These are phyloP conservation scores for Plumapathes pennacea DNA, from an alignment of 92 coral and sea anemone genomes.

Conservation along the genomic window DNA sequence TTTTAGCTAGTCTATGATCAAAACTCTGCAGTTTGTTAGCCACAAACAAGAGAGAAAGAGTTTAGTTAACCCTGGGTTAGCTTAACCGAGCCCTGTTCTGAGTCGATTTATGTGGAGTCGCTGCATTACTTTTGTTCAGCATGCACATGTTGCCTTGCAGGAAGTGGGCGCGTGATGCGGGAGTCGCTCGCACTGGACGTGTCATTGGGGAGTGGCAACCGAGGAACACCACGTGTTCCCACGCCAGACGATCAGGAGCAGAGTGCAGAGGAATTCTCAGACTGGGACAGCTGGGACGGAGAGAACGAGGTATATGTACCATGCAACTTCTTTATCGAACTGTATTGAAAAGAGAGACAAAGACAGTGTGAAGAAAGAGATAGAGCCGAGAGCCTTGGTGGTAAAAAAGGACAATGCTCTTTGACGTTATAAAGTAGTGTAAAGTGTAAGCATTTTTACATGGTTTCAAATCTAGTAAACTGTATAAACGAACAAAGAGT, in stretches of 20 bases:
- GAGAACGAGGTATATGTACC: slow-evolving; percentile 70
- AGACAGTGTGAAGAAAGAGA: neutral
- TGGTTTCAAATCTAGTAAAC: no score
- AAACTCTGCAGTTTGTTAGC: no score
- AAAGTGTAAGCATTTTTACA: neutral
- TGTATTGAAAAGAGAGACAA: no score
- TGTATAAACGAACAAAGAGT: no score
- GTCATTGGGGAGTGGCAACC: slow-evolving; percentile 74
- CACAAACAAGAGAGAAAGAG: no score
- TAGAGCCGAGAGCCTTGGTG: neutral
- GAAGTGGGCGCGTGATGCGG: slow-evolving; percentile 73
- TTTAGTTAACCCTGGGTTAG: no score
- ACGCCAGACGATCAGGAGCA: slow-evolving; percentile 39
- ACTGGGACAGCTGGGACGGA: slow-evolving; percentile 99
- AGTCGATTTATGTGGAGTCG: no score
- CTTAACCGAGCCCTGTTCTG: no score
- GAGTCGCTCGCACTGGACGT: slow-evolving; percentile 92
- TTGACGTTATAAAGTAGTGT: neutral
- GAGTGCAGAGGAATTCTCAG: slow-evolving; percentile 58
- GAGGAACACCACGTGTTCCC: slow-evolving; percentile 60
- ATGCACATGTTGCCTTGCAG: no score
- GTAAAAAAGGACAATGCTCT: no score
- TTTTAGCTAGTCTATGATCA: no score
- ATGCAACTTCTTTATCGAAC: neutral
- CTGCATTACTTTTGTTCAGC: no score